Evolutionary conservation across 2,888 invertebrate species (phyloP).

Genomic region (Autographa pulchrina): DNA sequence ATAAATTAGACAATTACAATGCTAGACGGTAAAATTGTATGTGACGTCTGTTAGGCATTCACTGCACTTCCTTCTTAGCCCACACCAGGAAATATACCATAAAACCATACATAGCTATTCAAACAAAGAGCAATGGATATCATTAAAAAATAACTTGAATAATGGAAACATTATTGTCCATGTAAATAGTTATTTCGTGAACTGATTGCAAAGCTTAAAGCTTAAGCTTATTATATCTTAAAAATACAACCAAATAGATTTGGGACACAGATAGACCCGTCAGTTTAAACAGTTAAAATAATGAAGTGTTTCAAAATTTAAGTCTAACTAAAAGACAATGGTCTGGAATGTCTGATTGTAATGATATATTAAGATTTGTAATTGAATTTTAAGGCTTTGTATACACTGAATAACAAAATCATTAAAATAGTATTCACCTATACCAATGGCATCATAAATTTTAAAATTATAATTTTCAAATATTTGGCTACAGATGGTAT

Average conservation of each 20-base stretch:
- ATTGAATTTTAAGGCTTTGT: background rate
- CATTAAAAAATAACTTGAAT: conserved; percentile 38
- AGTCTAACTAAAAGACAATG: background rate
- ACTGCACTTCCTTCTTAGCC: conserved; percentile 47
- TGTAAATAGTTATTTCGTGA: background rate
- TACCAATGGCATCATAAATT: no score
- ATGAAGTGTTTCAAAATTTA: background rate
- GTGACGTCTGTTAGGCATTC: conserved; percentile 40
- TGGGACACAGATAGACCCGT: background rate
- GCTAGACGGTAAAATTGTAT: conserved; percentile 43
- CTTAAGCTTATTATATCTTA: no score
- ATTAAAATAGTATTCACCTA: background rate
- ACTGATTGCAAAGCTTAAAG: no score
- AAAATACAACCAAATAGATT: background rate
- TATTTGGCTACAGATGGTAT: no score
- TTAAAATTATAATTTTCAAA: no score
- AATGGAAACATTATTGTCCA: background rate
- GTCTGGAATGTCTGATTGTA: background rate
- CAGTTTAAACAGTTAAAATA: background rate
- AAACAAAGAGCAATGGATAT: conserved; percentile 41
- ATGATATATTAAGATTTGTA: background rate
- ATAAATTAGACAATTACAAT: conserved; percentile 56
- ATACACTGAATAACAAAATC: background rate
- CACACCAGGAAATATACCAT: conserved; percentile 49
- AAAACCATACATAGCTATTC: conserved; percentile 32